phyloP scores from a whole-genome alignment of 1,140 invertebrate species.

The Gonioctena quinquepunctata region DNA sequence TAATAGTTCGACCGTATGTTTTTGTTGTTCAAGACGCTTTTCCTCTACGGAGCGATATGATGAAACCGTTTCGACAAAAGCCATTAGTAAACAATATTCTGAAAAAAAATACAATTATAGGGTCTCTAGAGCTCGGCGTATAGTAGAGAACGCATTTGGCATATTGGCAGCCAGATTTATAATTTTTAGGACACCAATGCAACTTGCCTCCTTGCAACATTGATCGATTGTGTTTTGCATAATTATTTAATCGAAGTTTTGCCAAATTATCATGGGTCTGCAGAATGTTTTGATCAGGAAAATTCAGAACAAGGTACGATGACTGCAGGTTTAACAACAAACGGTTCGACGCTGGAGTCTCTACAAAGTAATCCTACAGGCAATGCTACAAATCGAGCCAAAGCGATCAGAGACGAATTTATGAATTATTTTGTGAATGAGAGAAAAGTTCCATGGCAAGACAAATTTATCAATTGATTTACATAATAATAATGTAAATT shows the following conservation, averaged over 20 bases:
- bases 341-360: too few species aligned
- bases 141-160: conserved; percentile 7
- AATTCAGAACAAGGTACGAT: too few species aligned
- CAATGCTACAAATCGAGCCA: too few species aligned
- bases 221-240: not conserved
- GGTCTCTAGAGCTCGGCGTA: conserved; percentile 6
- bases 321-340: too few species aligned
- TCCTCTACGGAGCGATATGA: conserved; percentile 44
- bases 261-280: too few species aligned
- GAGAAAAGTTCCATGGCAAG: too few species aligned
- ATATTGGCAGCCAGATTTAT: conserved; percentile 10
- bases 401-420: too few species aligned
- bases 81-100: not conserved
- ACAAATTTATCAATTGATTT: too few species aligned
- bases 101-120: conserved; percentile 14
- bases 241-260: conserved; percentile 22
- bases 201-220: conserved; percentile 2
- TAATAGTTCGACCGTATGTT: conserved; percentile 23
- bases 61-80: conserved; percentile 50
- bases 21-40: conserved; percentile 56
- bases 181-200: conserved; percentile 9
- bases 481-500: too few species aligned
- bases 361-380: too few species aligned
- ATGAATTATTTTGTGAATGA: too few species aligned
- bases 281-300: too few species aligned